These are phyloP conservation scores for Lacerta viridis DNA, from an alignment of 2,797 vertebrate genomes.

Conservation along the genomic window DNA sequence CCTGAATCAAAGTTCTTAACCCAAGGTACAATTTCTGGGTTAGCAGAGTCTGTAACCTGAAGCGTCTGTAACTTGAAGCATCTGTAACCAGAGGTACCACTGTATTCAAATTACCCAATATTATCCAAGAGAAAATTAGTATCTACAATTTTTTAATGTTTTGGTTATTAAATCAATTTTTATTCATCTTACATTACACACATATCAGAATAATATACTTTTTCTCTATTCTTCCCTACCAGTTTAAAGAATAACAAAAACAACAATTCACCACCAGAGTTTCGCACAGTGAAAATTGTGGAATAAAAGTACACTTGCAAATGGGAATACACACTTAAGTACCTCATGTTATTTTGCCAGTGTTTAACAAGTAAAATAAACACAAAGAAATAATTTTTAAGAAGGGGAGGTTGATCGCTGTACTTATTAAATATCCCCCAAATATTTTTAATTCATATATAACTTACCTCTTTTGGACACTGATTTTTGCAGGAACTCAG, in stretches of 20 bases:
- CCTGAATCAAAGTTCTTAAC: too few species aligned
- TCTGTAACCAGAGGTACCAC: too few species aligned
- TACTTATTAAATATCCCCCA: background rate
- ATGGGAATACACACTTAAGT: background rate
- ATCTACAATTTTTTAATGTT: too few species aligned
- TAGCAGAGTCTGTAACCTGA: too few species aligned
- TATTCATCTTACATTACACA: background rate
- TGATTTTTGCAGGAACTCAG: conserved; percentile 89
- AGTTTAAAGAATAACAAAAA: background rate
- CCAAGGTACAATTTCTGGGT: too few species aligned
- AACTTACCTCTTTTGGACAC: conserved; percentile 88
- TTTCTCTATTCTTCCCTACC: background rate
- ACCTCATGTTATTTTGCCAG: background rate
- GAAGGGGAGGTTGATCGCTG: background rate
- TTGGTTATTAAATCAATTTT: background rate
- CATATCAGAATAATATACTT: background rate
- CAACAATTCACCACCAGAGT: background rate
- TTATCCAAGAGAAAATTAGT: too few species aligned
- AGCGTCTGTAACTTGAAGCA: too few species aligned
- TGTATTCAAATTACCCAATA: too few species aligned
- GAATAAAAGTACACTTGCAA: background rate
- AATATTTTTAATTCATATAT: background rate
- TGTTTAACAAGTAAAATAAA: conserved; percentile 1
- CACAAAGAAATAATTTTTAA: background rate
- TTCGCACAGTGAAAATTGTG: background rate